Evolutionary conservation across 2,113 vertebrate species (phyloP), one percentile per base, ranked within the genome.

Genomic region (Esox niger): DNA sequence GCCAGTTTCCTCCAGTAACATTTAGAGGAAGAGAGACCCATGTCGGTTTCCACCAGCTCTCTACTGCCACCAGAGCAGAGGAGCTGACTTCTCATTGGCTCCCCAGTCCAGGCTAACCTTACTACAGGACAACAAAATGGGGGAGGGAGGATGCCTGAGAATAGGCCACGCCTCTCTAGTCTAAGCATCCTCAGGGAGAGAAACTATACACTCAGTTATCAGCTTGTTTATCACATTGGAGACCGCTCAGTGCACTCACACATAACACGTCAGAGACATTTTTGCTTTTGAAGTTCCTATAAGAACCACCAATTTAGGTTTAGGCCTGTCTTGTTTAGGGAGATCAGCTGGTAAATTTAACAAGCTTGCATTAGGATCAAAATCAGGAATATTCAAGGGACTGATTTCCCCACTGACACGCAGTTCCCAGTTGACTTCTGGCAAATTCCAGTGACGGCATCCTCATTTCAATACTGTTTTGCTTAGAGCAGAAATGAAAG

Each of bases 51-150:
- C 66, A 87, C 78, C 84, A 77, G 80, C 71, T 11, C 9, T 1
- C 61, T 52, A 65, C 69, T 0, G 20, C 61, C 71, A 46, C 67
- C 66, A n/a, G 9, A 7, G 8, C 21, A 0, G 64, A 8, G 20
- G 65, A 68, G 9, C 63, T 29, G 4, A 0, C 26, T 10, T 62
- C 65, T 13, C 68, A 87, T 79, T 75, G 85, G 82, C 77, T 68
- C 49, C 52, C 47, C 46, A 66, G 47, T 66, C 47, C 49, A 66
- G 47, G 63, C 66, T 63, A 56, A 33, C 65, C 63, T 69, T 23
- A n/a, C 68, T 62, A 67, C 72, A 83, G 81, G 84, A 81, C 79
- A 67, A 56, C 31, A 56, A 47, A 31, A 35, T 32, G 63, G 69
- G 35, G 59, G 59, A 4, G 10, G 61, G 60, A 63, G 49, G 61